Evolutionary conservation across 2,888 invertebrate species (phyloP), one percentile per base, ranked within the genome.

Genomic region (Plebejus anna): DNA sequence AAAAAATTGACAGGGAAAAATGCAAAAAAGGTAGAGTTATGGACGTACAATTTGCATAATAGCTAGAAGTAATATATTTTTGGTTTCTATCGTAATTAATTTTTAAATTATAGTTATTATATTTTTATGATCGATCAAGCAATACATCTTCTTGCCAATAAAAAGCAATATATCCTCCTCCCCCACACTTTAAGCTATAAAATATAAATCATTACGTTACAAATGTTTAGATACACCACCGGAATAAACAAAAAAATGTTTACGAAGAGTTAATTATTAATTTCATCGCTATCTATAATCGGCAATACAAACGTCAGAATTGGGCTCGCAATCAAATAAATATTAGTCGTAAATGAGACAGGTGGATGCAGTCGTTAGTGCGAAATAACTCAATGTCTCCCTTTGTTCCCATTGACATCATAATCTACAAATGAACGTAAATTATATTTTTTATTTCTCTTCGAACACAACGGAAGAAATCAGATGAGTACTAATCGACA

Each of bases 311-410:
- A 77, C 80, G 81, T 82, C 81, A 81, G 66, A 66, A 80, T 82
- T 82, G 85, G 84, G 87, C 90, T 92, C 88, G 91, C 92, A 92
- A 92, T 92, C 92, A 92, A 90, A 91, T 91, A 90, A 90, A 90
- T 91, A 92, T 92, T 91, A 92, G 87, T 80, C 82, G 81, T 72
- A 84, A 88, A 87, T 86, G 84, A 83, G 89, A 82, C 91, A 92
- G 92, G 91, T 91, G 81, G 76, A 70, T 78, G 82, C 82, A 51
- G 73, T 73, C 73, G 73, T 73, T 73, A 73, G 47, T 84, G 84
- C 84, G 78, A 84, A 88, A 86, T 86, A 85, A 86, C 83, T 86
- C 84, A 85, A 83, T 84, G 83, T 80, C 78, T 80, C 79, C 80
- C 80, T 81, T 81, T 80, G 81, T 83, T 80, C 78, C 78, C 76